Percentiles rank a stretch among this genome's conserved stretches.
Conservation (phyloP, 2,113 vertebrate genomes). For the Setophaga kirtlandii region DNA sequence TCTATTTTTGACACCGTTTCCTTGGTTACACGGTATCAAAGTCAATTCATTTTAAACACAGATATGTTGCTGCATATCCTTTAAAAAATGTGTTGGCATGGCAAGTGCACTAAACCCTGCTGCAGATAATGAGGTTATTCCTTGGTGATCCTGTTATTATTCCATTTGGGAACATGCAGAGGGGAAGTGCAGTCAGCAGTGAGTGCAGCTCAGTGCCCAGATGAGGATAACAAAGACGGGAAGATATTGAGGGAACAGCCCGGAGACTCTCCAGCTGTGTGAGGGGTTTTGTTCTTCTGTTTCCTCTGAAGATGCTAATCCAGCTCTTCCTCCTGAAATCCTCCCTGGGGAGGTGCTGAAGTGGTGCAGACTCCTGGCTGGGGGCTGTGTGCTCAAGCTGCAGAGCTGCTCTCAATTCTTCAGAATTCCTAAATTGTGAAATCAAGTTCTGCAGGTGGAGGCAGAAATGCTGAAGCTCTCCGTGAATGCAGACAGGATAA, state of each 20-base stretch:
- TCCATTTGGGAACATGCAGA: background rate
- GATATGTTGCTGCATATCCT: background rate
- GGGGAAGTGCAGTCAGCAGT: background rate
- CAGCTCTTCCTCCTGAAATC: background rate
- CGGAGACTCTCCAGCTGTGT: background rate
- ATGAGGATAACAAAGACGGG: background rate
- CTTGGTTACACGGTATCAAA: background rate
- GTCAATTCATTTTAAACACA: background rate
- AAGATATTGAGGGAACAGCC: rapidly evolving
- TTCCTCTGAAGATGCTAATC: background rate
- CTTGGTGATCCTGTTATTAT: background rate
- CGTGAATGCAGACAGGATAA: background rate
- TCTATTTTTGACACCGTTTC: background rate
- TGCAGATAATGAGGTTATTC: background rate
- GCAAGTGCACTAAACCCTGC: background rate
- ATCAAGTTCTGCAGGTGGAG: background rate
- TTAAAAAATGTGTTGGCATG: background rate
- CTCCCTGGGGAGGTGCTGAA: background rate
- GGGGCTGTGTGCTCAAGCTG: background rate
- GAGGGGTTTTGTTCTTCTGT: background rate
- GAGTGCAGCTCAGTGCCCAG: background rate
- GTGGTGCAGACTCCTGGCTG: no score
- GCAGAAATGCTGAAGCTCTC: background rate
- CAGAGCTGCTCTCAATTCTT: background rate
- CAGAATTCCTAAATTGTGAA: background rate